phyloP scores from a whole-genome alignment of 2,888 invertebrate species.

The Tethea ocularis region DNA sequence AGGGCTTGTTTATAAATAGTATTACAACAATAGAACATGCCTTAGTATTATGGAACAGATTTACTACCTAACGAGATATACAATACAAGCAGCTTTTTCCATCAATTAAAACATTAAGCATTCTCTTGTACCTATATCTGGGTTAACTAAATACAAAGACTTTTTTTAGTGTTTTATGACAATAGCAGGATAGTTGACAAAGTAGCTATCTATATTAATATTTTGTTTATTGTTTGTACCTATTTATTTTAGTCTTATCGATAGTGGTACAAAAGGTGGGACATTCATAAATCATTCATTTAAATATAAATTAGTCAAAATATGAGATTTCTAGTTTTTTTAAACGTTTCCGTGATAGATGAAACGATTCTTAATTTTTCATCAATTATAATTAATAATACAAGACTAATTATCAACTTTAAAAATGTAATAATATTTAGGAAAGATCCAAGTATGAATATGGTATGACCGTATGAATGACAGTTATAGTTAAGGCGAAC shows the following conservation, averaged over 20 bases:
- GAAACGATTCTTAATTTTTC: neutral
- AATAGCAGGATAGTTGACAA: constrained; percentile 31
- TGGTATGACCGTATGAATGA: no score
- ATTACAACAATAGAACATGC: constrained; percentile 54
- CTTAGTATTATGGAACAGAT: constrained; percentile 54
- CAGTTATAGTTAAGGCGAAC: constrained; percentile 63
- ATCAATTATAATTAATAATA: neutral
- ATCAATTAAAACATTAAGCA: constrained; percentile 49
- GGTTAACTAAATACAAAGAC: constrained; percentile 32
- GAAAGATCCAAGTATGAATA: constrained; percentile 22
- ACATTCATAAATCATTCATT: constrained; percentile 57
- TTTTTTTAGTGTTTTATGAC: constrained; percentile 33
- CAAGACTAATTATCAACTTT: neutral
- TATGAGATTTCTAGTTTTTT: constrained; percentile 29
- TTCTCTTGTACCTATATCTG: constrained; percentile 20
- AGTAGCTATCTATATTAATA: constrained; percentile 33
- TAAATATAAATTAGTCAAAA: constrained; percentile 48
- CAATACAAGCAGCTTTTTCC: constrained; percentile 54
- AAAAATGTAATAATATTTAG: neutral
- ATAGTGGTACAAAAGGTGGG: constrained; percentile 79
- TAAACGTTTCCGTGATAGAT: constrained; percentile 17
- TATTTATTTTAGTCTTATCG: constrained; percentile 55
- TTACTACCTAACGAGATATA: constrained; percentile 52
- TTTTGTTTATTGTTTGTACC: constrained; percentile 20
- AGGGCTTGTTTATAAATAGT: constrained; percentile 32